phyloP scores from a whole-genome alignment of 2,113 vertebrate genomes.

The Calidris pugnax region DNA sequence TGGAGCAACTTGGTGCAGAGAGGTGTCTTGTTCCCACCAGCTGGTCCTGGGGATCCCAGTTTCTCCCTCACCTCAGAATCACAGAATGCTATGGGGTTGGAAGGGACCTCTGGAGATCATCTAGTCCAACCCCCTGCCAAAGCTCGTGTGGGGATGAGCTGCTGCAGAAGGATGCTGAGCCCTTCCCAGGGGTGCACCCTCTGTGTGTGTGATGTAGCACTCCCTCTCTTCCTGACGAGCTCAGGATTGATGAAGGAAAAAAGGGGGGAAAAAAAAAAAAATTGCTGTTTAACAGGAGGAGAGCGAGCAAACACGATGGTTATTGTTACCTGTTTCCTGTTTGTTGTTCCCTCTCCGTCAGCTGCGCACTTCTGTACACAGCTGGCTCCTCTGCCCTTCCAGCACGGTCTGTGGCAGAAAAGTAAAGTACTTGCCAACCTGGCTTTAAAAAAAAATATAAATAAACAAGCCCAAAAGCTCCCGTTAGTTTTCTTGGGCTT shows the following conservation, averaged over 20 bases:
- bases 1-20: not conserved
- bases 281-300: not conserved
- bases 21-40: not conserved
- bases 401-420: slow-evolving; percentile 1
- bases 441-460: not conserved
- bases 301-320: not conserved
- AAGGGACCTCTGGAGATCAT: too few relatives aligned
- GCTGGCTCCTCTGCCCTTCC: slow-evolving; percentile 55
- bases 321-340: slow-evolving; percentile 68
- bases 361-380: slow-evolving; percentile 57
- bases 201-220: not conserved
- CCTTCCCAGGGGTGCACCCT: fast-evolving
- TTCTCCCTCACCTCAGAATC: too few relatives aligned
- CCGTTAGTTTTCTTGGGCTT: not conserved
- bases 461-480: not conserved
- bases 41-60: not conserved
- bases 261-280: not conserved
- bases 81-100: too few relatives aligned
- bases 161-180: fast-evolving
- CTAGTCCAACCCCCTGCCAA: too few relatives aligned
- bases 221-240: not conserved
- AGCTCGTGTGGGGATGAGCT: fast-evolving
- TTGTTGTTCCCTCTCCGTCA: slow-evolving; percentile 20
- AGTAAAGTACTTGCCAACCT: slow-evolving; percentile 25
- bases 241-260: not conserved